These are phyloP conservation scores for Tetramorium simillimum DNA, from an alignment of 1,140 invertebrate species.

Conservation along the genomic window DNA sequence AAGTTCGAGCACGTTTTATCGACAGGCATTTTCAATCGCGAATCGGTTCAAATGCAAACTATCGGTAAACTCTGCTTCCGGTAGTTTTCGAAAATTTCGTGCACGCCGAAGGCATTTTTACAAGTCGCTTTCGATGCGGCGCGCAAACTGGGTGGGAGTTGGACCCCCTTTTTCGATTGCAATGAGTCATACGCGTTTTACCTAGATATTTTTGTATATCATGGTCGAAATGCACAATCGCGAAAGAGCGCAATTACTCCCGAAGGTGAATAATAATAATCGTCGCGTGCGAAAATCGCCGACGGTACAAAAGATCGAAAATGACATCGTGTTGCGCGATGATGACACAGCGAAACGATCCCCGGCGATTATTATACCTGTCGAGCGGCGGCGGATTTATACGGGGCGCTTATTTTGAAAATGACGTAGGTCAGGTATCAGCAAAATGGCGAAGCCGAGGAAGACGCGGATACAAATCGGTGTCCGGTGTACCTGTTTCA, in stretches of 20 bases:
- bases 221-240: neutral
- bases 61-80: constrained; percentile 39
- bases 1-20: constrained; percentile 60
- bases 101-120: constrained; percentile 24
- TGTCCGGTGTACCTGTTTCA: neutral
- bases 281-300: constrained; percentile 47
- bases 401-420: constrained; percentile 55
- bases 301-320: constrained; percentile 37
- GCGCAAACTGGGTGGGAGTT: neutral
- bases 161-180: neutral
- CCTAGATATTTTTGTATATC: neutral
- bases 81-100: constrained; percentile 41
- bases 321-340: constrained; percentile 42
- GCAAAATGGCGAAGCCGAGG: constrained; percentile 9
- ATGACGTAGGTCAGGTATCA: constrained; percentile 35
- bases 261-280: constrained; percentile 46
- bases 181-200: constrained; percentile 1
- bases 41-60: constrained; percentile 56
- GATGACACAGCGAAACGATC: constrained; percentile 60
- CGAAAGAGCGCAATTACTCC: constrained; percentile 29
- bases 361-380: constrained; percentile 24
- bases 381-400: constrained; percentile 65
- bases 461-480: neutral
- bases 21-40: constrained; percentile 57
- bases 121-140: constrained; percentile 1